A percentile compares a stretch with the other conserved stretches of the same genome.
Evolutionary conservation across 2,888 invertebrate genomes (phyloP).

Genomic region (Busseola fusca): DNA sequence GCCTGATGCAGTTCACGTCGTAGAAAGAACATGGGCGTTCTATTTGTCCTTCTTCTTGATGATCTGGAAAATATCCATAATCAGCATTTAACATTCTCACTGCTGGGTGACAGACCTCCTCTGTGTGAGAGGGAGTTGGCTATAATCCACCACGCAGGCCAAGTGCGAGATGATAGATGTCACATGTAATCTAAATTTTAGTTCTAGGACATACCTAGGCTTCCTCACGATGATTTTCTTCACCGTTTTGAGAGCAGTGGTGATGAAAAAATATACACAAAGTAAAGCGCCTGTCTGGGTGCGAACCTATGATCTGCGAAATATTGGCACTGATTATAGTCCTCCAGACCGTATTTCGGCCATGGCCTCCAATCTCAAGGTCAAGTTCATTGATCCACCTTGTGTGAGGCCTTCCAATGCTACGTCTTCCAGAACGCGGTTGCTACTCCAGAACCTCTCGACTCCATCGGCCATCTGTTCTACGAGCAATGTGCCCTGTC

Average conservation of each 20-base stretch:
- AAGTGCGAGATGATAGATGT: neutral
- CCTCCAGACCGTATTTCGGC: neutral
- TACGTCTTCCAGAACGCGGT: too few relatives aligned
- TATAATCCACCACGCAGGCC: too few relatives aligned
- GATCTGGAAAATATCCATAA: slow-evolving; percentile 13
- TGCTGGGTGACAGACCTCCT: too few relatives aligned
- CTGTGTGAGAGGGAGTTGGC: neutral
- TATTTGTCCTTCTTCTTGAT: slow-evolving; percentile 20
- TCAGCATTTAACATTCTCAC: neutral
- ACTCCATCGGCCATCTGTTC: neutral
- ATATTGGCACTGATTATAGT: neutral
- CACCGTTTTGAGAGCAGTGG: too few relatives aligned
- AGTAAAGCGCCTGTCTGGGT: too few relatives aligned
- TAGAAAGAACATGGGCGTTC: slow-evolving; percentile 56
- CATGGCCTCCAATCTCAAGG: neutral
- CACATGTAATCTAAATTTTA: neutral
- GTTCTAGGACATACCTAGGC: neutral
- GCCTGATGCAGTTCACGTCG: slow-evolving; percentile 61
- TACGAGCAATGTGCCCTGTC: neutral
- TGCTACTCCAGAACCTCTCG: neutral
- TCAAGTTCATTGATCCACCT: neutral
- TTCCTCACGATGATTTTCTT: too few relatives aligned
- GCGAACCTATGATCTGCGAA: neutral
- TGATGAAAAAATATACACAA: too few relatives aligned
- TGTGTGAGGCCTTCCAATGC: too few relatives aligned